Evolutionary conservation across 2,113 vertebrate species (phyloP).

Genomic region (Dipodomys stephensi): DNA sequence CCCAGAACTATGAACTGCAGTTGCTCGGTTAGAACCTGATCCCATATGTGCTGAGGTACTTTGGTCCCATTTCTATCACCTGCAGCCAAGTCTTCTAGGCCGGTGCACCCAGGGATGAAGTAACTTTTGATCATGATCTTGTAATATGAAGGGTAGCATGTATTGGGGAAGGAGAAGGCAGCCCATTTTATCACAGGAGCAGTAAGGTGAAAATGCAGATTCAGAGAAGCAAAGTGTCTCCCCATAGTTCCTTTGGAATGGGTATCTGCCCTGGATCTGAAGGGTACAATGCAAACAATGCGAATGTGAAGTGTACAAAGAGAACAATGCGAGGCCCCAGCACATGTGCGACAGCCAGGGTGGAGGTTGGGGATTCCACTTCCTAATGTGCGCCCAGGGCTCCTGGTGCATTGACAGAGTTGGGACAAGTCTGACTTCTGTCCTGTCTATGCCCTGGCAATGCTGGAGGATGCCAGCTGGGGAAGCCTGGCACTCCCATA

Average conservation of each 20-base stretch:
- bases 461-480: background rate
- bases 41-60: background rate
- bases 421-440: background rate
- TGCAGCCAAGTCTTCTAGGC: background rate
- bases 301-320: too few relatives aligned
- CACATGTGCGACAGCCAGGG: background rate
- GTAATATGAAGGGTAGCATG: background rate
- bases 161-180: background rate
- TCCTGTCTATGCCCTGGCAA: too few relatives aligned
- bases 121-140: background rate
- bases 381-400: background rate
- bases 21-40: background rate
- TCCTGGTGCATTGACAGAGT: background rate
- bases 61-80: too few relatives aligned
- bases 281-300: background rate
- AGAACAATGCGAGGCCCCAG: background rate
- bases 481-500: background rate
- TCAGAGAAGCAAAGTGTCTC: background rate
- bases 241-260: background rate
- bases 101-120: background rate
- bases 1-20: background rate
- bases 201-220: background rate
- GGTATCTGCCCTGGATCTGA: background rate
- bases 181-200: background rate
- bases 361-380: fast-evolving